Base-by-base conservation (phyloP, 2,797 vertebrate genomes). In the Phataginus tricuspis region DNA sequence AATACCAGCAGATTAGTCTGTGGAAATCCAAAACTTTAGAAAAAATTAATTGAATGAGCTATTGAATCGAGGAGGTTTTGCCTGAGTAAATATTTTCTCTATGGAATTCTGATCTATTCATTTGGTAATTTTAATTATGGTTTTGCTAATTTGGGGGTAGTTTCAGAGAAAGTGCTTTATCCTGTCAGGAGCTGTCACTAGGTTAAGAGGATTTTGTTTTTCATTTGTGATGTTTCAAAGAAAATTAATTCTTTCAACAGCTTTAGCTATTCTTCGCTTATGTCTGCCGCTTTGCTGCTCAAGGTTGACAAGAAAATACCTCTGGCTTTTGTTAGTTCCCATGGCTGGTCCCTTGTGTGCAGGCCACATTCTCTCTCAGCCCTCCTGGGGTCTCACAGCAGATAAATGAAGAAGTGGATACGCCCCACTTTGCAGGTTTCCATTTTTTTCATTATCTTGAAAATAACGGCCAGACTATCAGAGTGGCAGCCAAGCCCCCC, bases 61-160 rank as follows among this genome's bases (percentile, higher is more conserved):
- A 97, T 98, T 97, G 98, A 98, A 98, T 98, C 49, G 95, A 98
- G 97, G 94, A 95, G 94, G 96, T 98, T 98, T 97, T 97, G 96
- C 96, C 94, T 96, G 97, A 98, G 97, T 97, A 98, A 98, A 98
- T 98, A 98, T 98, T 98, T 98, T 96, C 95, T 95, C 55, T 86
- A 86, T 96, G 95, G 97, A 96, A 98, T 97, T 95, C 93, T 96
- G 97, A 98, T 98, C 96, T 98, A 93, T 78, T 98, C 91, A 95
- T 82, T 98, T 98, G 94, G 97, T 98, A 98, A 98, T 97, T 96
- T 97, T 97, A 97, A 98, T 93, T 80, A 96, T 16, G 68, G 69
- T 95, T 98, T 97, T 94, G 91, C 92, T 98, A 97, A 86, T 96
- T 96, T 78, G 64, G 63, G 42, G 77, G 91, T 86, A 8, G 18